Conservation (phyloP, 1,140 invertebrate genomes). For the Caenorhabditis brenneri region DNA sequence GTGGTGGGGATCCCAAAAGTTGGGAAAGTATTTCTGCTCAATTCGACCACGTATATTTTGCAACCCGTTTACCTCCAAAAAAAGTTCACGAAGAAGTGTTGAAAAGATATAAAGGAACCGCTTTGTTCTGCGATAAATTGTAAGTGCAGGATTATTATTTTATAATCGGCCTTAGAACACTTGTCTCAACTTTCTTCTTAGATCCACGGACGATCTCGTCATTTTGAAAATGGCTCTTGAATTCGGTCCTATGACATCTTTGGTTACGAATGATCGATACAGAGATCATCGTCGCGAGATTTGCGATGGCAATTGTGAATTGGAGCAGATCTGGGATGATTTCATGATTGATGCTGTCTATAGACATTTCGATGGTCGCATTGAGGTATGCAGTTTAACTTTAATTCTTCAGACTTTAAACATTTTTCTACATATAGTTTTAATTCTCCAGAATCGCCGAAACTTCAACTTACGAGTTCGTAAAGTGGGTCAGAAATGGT, state of each 20-base stretch:
- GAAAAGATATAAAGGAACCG: neutral
- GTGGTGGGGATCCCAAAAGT: neutral
- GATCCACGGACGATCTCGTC: neutral
- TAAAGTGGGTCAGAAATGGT: neutral
- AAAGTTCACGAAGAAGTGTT: neutral
- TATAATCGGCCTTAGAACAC: neutral
- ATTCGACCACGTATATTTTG: neutral
- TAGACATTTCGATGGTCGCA: neutral
- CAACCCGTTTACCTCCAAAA: neutral
- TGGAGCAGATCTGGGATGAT: constrained; percentile 6
- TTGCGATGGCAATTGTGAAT: neutral
- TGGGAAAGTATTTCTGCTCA: neutral
- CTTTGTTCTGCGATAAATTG: constrained; percentile 18
- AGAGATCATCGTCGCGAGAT: neutral
- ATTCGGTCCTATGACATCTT: neutral
- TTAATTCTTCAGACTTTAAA: too few species aligned
- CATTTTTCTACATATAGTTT: neutral
- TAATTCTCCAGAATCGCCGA: neutral
- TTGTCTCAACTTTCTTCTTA: too few species aligned
- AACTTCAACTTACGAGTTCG: neutral
- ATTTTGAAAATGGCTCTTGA: neutral
- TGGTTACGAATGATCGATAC: constrained; percentile 5
- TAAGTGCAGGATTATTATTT: neutral
- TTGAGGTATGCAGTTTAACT: neutral
- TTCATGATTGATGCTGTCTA: neutral